Conservation (phyloP, 2,113 vertebrate species). For the Lanius collurio region DNA sequence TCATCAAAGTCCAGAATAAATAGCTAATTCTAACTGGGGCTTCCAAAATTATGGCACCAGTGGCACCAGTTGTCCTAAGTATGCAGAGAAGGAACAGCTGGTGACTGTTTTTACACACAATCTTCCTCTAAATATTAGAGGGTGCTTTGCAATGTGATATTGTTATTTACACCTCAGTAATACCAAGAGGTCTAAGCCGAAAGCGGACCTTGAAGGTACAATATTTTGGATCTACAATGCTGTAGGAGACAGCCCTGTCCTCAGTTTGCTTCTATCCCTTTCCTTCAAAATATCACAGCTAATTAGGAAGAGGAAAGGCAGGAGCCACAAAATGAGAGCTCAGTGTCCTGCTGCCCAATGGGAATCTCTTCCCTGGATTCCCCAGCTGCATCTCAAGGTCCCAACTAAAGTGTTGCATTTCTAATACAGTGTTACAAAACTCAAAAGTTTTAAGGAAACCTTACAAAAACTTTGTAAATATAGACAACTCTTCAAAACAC, state of each 20-base stretch:
- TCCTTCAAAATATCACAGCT: not conserved
- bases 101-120: not conserved
- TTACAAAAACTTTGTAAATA: not conserved
- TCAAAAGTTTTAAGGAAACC: not conserved
- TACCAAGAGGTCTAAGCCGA: not conserved
- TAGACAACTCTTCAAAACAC: not conserved
- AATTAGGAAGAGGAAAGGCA: not conserved
- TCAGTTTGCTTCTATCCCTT: not conserved
- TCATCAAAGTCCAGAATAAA: not conserved
- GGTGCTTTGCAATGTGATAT: not conserved
- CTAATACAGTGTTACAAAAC: not conserved
- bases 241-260: not conserved
- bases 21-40: not conserved
- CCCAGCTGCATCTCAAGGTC: not conserved
- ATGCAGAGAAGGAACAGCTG: constrained; percentile 20
- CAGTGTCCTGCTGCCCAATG: not conserved
- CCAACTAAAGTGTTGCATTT: not conserved
- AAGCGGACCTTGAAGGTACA: not conserved
- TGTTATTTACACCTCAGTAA: not conserved
- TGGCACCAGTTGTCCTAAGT: not conserved
- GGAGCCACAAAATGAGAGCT: accelerated
- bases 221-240: not conserved
- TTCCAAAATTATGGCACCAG: not conserved
- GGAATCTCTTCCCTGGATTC: not conserved
- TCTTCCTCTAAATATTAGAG: not conserved